Conservation (phyloP, 1,140 invertebrate species). For the Drosophila cardini region DNA sequence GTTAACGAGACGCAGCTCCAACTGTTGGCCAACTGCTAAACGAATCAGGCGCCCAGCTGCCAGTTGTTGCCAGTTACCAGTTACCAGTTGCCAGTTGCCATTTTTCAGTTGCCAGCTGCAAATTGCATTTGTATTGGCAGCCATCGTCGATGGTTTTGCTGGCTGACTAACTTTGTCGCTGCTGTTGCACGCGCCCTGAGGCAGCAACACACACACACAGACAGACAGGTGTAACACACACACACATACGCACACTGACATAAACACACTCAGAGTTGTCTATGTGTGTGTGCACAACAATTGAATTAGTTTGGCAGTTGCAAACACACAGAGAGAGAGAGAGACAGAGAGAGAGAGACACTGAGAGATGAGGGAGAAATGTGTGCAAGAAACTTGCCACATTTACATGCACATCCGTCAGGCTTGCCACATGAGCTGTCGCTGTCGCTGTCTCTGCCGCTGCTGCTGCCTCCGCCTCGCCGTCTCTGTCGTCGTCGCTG, state of each 20-base stretch:
- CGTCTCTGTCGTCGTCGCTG: too few species aligned
- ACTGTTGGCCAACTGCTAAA: slow-evolving; percentile 64
- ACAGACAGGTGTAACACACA: slow-evolving; percentile 50
- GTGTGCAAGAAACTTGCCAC: slow-evolving; percentile 22
- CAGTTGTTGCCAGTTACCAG: slow-evolving; percentile 56
- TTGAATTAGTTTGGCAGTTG: slow-evolving; percentile 80
- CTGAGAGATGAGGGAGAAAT: slow-evolving; percentile 1
- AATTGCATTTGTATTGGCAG: slow-evolving; percentile 83
- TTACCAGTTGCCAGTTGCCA: too few species aligned
- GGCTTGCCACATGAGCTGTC: slow-evolving; percentile 28
- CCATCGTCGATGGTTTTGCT: slow-evolving; percentile 69
- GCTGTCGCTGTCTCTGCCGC: not conserved
- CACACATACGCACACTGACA: slow-evolving; percentile 25
- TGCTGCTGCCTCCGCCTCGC: too few species aligned
- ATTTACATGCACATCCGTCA: slow-evolving; percentile 53
- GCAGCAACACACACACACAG: not conserved
- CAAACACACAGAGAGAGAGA: slow-evolving; percentile 47
- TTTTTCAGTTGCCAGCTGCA: slow-evolving; percentile 55
- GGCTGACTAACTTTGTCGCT: slow-evolving; percentile 51
- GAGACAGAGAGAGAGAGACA: slow-evolving; percentile 15
- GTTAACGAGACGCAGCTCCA: slow-evolving; percentile 16
- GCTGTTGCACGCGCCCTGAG: slow-evolving; percentile 14
- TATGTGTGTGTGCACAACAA: slow-evolving; percentile 60
- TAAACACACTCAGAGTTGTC: not conserved
- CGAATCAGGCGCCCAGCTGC: slow-evolving; percentile 80